Evolutionary conservation across 1,140 invertebrate species (phyloP), one percentile per base, ranked within the genome.

Genomic region (Cotesia chilonis): DNA sequence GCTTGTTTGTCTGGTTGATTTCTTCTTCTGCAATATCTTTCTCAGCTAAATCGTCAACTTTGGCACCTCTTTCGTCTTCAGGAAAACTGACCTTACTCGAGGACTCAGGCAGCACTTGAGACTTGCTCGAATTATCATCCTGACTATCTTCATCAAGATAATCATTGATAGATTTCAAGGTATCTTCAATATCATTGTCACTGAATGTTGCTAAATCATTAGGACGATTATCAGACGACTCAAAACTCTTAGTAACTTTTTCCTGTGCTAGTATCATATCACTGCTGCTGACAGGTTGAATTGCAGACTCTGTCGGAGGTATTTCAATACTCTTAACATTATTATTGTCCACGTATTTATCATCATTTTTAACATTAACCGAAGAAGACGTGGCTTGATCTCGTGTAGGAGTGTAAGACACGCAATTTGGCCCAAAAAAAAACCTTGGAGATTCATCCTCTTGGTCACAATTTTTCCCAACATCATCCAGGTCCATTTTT

Each of bases 391-490:
- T 68, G 17, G n/a, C 36, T 4, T 68, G 28, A 12, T 20, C 57
- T 73, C 76, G 55, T 6, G 66, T 4, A 38, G 79, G 80, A 1
- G 79, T 79, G 9, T 83, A 87, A 0, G 86, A 84, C 35, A 87
- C 77, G 69, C 86, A 87, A 73, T 87, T 87, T 0, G 85, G 86
- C 2, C 86, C 86, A 77, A 87, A 87, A 75, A 87, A 87, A 77
- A 87, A 87, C 71, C 81, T 80, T 4, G 86, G 85, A 0, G 84
- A 77, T 2, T 82, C 81, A 4, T 60, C 70, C 1, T 52, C 12
- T 20, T 55, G 4, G 7, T 35, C 7, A 37, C 10, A n/a, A 20
- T 67, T 54, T 41, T 51, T 63, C 5, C 64, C 37, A 28, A 17
- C 0, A 17, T 17, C 28, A 28, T 28, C 28, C 28, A 28, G 35